These are phyloP conservation scores for Rallus crepitans DNA, from an alignment of 2,797 vertebrate species.

Conservation along the genomic window DNA sequence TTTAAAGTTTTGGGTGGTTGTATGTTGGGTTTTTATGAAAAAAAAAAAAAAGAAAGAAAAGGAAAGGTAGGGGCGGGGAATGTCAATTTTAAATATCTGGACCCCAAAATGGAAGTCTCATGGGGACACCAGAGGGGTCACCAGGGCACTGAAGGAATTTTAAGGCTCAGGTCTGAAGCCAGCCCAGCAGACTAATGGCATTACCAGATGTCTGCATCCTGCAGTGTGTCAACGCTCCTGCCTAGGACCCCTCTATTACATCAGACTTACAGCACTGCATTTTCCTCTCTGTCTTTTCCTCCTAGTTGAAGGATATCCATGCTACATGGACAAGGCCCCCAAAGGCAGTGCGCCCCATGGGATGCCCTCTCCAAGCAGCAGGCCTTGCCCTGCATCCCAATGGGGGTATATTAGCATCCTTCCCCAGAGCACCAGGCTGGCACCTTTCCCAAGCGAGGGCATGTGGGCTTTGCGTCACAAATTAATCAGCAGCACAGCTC, in stretches of 20 bases:
- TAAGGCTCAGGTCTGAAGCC: neutral
- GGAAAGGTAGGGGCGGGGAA: accelerated
- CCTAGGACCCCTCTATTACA: neutral
- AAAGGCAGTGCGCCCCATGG: accelerated
- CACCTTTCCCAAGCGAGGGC: neutral
- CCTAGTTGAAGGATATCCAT: neutral
- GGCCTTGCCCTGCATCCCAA: neutral
- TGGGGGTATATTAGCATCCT: neutral
- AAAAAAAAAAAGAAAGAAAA: neutral
- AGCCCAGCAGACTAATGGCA: neutral
- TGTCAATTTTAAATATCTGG: neutral
- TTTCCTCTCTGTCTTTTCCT: neutral
- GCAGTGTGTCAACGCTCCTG: neutral
- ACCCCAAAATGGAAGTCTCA: neutral
- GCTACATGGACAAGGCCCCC: accelerated
- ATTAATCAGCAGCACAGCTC: neutral
- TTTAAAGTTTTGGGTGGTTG: neutral
- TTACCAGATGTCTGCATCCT: neutral
- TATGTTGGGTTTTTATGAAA: too few relatives aligned
- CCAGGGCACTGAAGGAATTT: neutral
- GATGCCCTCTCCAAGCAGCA: accelerated
- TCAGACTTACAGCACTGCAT: neutral
- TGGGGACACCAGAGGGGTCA: neutral
- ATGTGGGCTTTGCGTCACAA: neutral
- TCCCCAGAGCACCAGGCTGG: neutral